Evolutionary conservation across 2,888 invertebrate genomes (phyloP), one percentile per base, ranked within the genome.

Genomic region (Melanostoma mellinum): DNA sequence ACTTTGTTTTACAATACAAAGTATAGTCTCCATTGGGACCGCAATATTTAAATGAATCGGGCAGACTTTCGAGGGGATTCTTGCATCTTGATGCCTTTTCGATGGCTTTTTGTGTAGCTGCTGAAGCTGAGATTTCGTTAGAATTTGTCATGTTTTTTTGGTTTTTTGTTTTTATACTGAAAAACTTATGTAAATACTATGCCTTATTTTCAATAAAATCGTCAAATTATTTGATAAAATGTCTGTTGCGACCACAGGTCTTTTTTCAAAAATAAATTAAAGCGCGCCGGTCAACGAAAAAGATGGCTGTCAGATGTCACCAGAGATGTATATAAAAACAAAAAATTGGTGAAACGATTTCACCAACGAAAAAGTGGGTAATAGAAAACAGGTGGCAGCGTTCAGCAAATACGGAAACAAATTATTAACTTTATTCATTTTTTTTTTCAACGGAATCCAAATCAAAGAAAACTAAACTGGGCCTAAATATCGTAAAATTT

Each of bases 51-150:
- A 86, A 86, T 33, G 87, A 87, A 36, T 89, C 89, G 4, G 87
- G 61, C 4, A 90, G 71, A 0, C 71, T 61, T 52, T 90, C 90
- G 3, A 91, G 77, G 4, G 91, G 91, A 86, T 91, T 90, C 63
- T 89, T 90, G 0, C 88, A 85, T 44, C 89, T 87, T 1, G 88
- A 82, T 3, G 91, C 91, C 6, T 87, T 89, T 86, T 91, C 91
- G 9, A 91, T 89, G 6, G 87, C 86, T 86, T 89, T 90, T 60
- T 91, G 90, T 6, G 88, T 85, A 1, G 86, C 69, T 3, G 87
- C 87, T 56, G 88, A 88, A 3, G 87, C 86, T 56, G 88, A 87
- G 2, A 88, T 86, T 9, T 88, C 88, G 38, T 86, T 87, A 2
- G 86, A 44, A 61, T 88, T 87, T 6, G 88, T 84, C 90, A 90